Evolutionary conservation across 1,140 invertebrate species (phyloP).

Genomic region (Nasonia longicornis): DNA sequence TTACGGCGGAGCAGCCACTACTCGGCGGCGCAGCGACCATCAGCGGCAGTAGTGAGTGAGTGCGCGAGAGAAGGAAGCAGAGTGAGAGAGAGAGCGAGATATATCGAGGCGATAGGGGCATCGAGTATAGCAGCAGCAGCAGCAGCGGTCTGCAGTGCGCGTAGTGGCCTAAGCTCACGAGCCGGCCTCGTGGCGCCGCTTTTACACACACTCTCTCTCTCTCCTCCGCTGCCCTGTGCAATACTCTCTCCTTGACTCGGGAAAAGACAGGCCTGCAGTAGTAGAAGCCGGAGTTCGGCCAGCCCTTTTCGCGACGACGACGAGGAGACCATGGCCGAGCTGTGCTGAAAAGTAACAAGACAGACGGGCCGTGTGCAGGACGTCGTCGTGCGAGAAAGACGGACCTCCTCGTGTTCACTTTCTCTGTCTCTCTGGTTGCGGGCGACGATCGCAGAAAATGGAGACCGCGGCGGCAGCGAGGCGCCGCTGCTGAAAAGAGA

Average conservation of each 20-base stretch:
- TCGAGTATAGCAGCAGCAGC: background rate
- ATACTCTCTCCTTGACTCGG: no score
- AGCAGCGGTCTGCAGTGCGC: background rate
- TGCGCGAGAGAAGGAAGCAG: background rate
- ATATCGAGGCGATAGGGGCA: slow-evolving; percentile 8
- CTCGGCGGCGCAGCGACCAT: background rate
- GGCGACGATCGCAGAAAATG: slow-evolving; percentile 29
- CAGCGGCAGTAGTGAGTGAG: background rate
- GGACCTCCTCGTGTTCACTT: slow-evolving; percentile 49
- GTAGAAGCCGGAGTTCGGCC: background rate
- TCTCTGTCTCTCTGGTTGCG: slow-evolving; percentile 5
- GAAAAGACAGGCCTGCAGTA: background rate
- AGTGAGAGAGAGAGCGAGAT: background rate
- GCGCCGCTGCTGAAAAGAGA: slow-evolving; percentile 2
- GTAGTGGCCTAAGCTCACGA: slow-evolving; percentile 44
- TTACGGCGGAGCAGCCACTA: background rate
- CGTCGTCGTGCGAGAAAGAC: background rate
- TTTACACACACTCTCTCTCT: no score
- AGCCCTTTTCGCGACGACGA: background rate
- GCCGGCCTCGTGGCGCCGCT: slow-evolving; percentile 57
- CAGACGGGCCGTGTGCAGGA: slow-evolving; percentile 52
- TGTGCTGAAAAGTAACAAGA: slow-evolving; percentile 4
- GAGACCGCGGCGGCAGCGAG: slow-evolving; percentile 27
- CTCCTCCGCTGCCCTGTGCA: no score
- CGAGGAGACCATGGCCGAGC: no score